These are phyloP conservation scores for Agrypnia vestita DNA, from an alignment of 1,140 invertebrate species.

Conservation along the genomic window DNA sequence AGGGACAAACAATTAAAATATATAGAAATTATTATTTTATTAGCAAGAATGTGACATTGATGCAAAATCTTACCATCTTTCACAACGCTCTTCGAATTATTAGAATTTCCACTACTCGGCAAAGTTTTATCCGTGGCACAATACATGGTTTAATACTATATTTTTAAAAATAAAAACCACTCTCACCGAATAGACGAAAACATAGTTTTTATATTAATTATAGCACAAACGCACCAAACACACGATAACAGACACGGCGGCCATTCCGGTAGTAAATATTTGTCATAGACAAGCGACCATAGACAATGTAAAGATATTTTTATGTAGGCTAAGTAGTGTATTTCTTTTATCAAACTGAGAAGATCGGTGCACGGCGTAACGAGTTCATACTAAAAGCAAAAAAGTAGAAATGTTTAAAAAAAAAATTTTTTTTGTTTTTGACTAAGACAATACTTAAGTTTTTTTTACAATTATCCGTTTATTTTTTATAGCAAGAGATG, in stretches of 20 bases:
- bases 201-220: conserved; percentile 62
- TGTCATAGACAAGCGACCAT: conserved; percentile 50
- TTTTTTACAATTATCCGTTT: too few species aligned
- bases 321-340: too few species aligned
- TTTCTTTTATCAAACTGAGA: too few species aligned
- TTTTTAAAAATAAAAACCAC: conserved; percentile 50
- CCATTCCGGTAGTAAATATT: conserved; percentile 74
- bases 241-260: conserved; percentile 68
- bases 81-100: conserved; percentile 71
- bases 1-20: conserved; percentile 23
- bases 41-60: conserved; percentile 64
- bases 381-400: too few species aligned
- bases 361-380: too few species aligned
- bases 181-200: conserved; percentile 51
- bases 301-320: not conserved
- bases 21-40: conserved; percentile 39
- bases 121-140: conserved; percentile 73
- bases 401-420: too few species aligned
- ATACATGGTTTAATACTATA: conserved; percentile 65
- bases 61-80: conserved; percentile 73
- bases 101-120: conserved; percentile 71
- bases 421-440: too few species aligned
- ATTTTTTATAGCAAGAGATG: too few species aligned
- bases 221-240: conserved; percentile 66
- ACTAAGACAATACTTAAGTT: too few species aligned